Evolutionary conservation across 2,888 invertebrate species (phyloP).

Genomic region (Diplazon laetatorius): DNA sequence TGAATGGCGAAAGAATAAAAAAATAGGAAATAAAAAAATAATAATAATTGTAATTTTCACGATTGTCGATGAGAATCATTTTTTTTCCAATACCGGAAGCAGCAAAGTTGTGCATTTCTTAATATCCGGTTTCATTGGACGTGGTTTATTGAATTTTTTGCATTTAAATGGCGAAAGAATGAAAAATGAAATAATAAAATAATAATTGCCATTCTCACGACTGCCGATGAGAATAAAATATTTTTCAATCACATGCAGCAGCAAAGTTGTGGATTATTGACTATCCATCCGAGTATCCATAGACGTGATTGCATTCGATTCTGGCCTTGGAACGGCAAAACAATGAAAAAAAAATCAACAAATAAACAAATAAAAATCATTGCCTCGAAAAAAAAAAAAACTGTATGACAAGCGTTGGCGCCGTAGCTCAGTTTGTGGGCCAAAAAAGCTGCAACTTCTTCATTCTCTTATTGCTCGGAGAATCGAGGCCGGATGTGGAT

Average conservation of each 20-base stretch:
- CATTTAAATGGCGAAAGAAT: not conserved
- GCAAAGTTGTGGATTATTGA: not conserved
- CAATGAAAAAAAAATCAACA: slow-evolving; percentile 35
- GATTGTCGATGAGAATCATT: too few species aligned
- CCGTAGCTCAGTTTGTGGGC: slow-evolving; percentile 7
- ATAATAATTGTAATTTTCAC: too few species aligned
- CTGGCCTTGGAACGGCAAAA: not conserved
- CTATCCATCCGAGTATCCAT: not conserved
- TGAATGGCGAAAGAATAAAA: too few species aligned
- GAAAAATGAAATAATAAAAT: not conserved
- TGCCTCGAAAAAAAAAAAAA: slow-evolving; percentile 30
- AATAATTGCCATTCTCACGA: too few species aligned
- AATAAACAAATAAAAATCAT: too few species aligned
- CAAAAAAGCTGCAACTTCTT: slow-evolving; percentile 30
- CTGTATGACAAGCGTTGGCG: slow-evolving; percentile 26
- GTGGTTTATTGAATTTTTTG: too few species aligned
- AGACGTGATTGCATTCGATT: not conserved
- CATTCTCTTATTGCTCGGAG: slow-evolving; percentile 39
- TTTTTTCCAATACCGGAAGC: too few species aligned
- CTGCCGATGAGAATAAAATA: not conserved
- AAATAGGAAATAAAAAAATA: too few species aligned
- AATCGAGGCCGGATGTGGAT: slow-evolving; percentile 1
- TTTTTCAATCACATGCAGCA: not conserved
- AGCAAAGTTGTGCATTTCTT: too few species aligned
- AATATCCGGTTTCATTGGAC: too few species aligned